Evolutionary conservation across 2,113 vertebrate genomes (phyloP), one percentile per base, ranked within the genome.

Genomic region (Oxyura jamaicensis): DNA sequence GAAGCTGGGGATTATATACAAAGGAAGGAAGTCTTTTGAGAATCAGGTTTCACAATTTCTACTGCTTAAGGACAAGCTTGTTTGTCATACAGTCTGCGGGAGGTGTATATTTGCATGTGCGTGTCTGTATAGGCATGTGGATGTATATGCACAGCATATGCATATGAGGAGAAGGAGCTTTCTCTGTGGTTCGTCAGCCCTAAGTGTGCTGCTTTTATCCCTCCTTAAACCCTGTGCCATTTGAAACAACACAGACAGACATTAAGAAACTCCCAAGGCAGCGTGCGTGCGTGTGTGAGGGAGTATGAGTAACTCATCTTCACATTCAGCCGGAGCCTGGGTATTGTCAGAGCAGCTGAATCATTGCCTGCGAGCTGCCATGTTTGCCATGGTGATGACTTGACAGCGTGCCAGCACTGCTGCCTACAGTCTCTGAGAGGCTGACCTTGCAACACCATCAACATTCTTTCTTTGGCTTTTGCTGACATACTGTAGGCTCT

Each of bases 361-460:
- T 98, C 97, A 96, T 63, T 90, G 96, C 96, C 93, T 78, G 23
- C 29, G 83, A 92, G 88, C 80, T 90, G 92, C 93, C 88, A 87
- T 74, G 93, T 93, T 94, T 88, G 92, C 95, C 88, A 52, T 92
- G 91, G 97, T 90, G 95, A 97, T 83, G 72, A 83, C 78, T 86
- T 96, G 97, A 95, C 95, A 93, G 93, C 16, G 28, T 56, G 96
- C 97, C 97, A 97, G 1, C 59, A 74, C 26, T 48, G 55, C 97
- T 86, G 94, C 97, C 93, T 85, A 39, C 83, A 29, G 69, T 95
- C 91, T 96, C 96, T 96, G 95, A 96, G 96, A 96, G 97, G 94
- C 97, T 95, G 96, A 97, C 97, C 97, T 97, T 96, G 95, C 97
- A 97, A 95, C 94, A 97, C 92, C 95, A 97, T 68, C 95, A 96